Evolutionary conservation across 2,888 invertebrate species (phyloP), one percentile per base, ranked within the genome.

Genomic region (Apeira syringaria): DNA sequence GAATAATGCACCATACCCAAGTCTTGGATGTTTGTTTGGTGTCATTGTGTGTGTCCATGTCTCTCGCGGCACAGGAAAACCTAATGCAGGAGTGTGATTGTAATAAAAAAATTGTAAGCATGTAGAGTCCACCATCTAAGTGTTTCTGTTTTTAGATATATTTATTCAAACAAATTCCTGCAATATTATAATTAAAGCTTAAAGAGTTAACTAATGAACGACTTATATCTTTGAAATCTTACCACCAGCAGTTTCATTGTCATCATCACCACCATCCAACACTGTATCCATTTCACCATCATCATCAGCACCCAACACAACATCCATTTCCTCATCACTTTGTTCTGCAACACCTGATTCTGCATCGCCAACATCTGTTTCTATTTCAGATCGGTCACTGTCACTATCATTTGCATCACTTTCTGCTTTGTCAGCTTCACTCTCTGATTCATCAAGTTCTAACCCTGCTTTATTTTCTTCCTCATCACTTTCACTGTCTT

Each of bases 191-290:
- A n/a, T n/a, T n/a, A n/a, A n/a, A n/a, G n/a, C n/a, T n/a, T n/a
- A n/a, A n/a, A n/a, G n/a, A n/a, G n/a, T n/a, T n/a, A n/a, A n/a
- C n/a, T n/a, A n/a, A n/a, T n/a, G n/a, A n/a, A n/a, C n/a, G n/a
- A n/a, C n/a, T n/a, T n/a, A n/a, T n/a, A n/a, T n/a, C n/a, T n/a
- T n/a, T n/a, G n/a, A n/a, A n/a, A n/a, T 24, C 17, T 42, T 33
- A 46, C 35, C 39, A 3, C 28, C 32, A 28, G 27, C 32, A 17
- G 27, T 36, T 18, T 27, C 2, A 25, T 12, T 27, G 3, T 15
- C 72, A 59, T 70, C 59, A 54, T 68, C 65, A 57, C 68, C 64
- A 18, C 69, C 69, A 56, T 68, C 64, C 13, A 61, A 60, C 49
- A 74, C 71, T 7, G 7, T 32, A 39, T 60, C 42, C 28, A 41